Evolutionary conservation across 2,797 vertebrate species (phyloP).

Genomic region (Protosalanx chinensis): DNA sequence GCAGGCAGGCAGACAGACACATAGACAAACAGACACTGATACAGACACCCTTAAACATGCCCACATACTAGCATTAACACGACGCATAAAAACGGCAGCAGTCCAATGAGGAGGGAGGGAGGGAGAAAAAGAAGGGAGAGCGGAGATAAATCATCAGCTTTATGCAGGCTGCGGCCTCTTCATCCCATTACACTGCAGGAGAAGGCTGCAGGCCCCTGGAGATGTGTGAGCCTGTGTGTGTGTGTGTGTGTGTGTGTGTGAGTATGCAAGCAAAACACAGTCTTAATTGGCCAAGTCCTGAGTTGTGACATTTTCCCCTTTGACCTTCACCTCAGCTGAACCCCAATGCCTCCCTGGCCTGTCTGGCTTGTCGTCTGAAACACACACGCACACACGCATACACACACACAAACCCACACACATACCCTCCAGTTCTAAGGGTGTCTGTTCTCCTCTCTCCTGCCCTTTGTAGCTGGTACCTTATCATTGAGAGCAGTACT

Average conservation of each 20-base stretch:
- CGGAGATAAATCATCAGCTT: constrained; percentile 20
- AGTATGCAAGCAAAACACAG: neutral
- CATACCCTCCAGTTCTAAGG: no score
- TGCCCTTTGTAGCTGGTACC: neutral
- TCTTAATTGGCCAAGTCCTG: no score
- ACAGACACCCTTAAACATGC: neutral
- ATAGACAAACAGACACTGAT: neutral
- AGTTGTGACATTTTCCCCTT: no score
- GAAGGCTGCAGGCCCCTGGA: neutral
- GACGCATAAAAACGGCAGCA: neutral
- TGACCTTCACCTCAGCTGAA: no score
- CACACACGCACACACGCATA: no score
- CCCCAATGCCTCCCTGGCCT: no score
- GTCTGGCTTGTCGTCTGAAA: no score
- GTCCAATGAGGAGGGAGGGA: neutral
- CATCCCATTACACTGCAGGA: neutral
- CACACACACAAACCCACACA: no score
- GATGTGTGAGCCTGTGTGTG: neutral
- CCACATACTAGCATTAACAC: neutral
- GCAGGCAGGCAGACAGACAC: neutral
- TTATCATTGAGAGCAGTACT: neutral
- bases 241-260: neutral
- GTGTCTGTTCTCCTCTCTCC: neutral
- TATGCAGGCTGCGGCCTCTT: constrained; percentile 15
- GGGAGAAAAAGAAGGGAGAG: neutral